Percentiles rank a stretch among this genome's conserved stretches.
Evolutionary conservation across 2,797 vertebrate species (phyloP).

Genomic region (Tenualosa ilisha): DNA sequence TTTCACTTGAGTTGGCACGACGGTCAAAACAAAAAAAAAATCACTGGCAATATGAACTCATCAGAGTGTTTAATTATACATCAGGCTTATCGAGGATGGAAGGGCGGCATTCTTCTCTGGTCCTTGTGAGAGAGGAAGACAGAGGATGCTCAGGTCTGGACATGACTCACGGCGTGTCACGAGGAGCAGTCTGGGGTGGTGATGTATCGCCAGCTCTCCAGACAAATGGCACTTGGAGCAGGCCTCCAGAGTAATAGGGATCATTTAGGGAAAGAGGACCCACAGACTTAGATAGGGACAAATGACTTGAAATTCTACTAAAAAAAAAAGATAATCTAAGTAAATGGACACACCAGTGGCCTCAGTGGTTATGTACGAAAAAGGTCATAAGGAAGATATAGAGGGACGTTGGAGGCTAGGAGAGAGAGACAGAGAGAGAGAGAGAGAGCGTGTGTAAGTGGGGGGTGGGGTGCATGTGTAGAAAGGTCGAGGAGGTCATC

Average conservation of each 20-base stretch:
- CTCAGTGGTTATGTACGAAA: conserved; percentile 44
- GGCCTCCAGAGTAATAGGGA: conserved; percentile 28
- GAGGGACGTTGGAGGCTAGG: conserved; percentile 32
- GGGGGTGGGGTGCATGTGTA: no score
- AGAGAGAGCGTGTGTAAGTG: neutral
- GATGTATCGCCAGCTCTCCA: conserved; percentile 37
- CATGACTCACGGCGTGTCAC: neutral
- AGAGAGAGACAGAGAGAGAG: conserved; percentile 18
- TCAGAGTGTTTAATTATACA: conserved; percentile 10
- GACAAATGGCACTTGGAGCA: conserved; percentile 26
- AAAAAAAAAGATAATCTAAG: conserved; percentile 39
- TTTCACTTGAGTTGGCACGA: neutral
- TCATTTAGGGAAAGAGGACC: conserved; percentile 33
- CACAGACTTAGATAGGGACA: conserved; percentile 39
- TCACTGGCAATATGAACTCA: neutral
- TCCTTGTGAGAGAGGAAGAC: neutral
- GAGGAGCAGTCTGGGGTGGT: conserved; percentile 12
- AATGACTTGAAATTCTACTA: conserved; percentile 40
- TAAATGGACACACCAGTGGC: conserved; percentile 33
- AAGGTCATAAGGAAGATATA: conserved; percentile 43
- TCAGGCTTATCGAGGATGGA: neutral
- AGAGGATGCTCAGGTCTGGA: neutral
- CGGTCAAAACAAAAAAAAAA: neutral
- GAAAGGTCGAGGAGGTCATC: neutral
- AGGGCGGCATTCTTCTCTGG: neutral